These are phyloP conservation scores for Chironomus tentans DNA, from an alignment of 2,888 invertebrate genomes.

Conservation along the genomic window DNA sequence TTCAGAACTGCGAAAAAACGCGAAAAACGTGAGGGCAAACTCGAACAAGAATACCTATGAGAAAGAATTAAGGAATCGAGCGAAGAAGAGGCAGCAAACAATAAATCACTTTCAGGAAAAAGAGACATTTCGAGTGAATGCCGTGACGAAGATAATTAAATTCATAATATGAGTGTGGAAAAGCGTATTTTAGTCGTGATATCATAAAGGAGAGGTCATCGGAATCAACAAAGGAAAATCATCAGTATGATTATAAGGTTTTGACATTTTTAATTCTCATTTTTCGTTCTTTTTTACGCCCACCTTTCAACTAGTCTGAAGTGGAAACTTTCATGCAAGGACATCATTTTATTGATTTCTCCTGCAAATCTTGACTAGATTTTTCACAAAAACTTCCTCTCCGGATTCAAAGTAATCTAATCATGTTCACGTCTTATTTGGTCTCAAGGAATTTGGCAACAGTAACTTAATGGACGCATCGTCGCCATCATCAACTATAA, in stretches of 20 bases:
- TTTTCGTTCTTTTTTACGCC: too few relatives aligned
- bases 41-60: neutral
- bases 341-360: too few relatives aligned
- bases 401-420: too few relatives aligned
- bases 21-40: neutral
- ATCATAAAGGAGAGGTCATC: neutral
- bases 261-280: too few relatives aligned
- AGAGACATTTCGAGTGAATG: neutral
- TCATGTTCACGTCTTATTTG: too few relatives aligned
- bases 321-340: too few relatives aligned
- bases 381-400: too few relatives aligned
- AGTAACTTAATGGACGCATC: too few relatives aligned
- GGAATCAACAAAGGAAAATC: neutral
- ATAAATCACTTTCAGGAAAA: neutral
- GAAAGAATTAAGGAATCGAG: neutral
- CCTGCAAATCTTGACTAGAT: too few relatives aligned
- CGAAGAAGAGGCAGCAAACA: neutral
- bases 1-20: neutral
- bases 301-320: too few relatives aligned
- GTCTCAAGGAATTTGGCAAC: too few relatives aligned
- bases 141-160: constrained; percentile 3
- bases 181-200: neutral
- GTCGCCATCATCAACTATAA: too few relatives aligned
- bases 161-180: neutral
- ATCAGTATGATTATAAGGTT: neutral